Evolutionary conservation across 2,888 invertebrate genomes (phyloP).

Genomic region (Patella pellucida): DNA sequence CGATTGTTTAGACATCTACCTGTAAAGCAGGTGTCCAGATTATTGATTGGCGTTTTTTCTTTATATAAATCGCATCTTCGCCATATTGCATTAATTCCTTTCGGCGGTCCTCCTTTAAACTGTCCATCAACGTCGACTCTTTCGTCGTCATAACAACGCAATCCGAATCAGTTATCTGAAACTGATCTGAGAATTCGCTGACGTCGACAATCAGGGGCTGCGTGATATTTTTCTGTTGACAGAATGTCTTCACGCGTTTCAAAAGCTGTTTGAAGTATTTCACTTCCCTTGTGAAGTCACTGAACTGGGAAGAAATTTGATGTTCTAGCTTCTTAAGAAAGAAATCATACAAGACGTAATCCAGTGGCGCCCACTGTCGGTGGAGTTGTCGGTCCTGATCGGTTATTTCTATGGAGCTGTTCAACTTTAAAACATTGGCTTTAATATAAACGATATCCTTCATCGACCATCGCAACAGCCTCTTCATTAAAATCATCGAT

Average conservation of each 20-base stretch:
- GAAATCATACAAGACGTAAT: not conserved
- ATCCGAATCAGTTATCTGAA: constrained; percentile 26
- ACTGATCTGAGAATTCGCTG: constrained; percentile 22
- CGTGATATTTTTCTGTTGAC: not conserved
- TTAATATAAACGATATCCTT: constrained; percentile 41
- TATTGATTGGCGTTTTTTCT: not conserved
- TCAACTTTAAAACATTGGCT: constrained; percentile 19
- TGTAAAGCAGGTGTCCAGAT: not conserved
- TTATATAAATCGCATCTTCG: not conserved
- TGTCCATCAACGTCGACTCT: constrained; percentile 31
- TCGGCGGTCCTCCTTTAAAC: not conserved
- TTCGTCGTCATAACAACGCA: constrained; percentile 31
- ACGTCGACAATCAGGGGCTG: constrained; percentile 13
- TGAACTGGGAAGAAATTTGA: not conserved
- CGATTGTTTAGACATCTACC: not conserved
- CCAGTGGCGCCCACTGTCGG: not conserved
- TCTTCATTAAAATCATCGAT: constrained; percentile 41
- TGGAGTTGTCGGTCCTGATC: not conserved
- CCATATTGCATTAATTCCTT: not conserved
- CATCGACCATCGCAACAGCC: constrained; percentile 45
- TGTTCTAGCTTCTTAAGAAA: not conserved
- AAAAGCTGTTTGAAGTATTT: not conserved
- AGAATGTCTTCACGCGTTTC: not conserved
- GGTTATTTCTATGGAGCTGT: constrained; percentile 2
- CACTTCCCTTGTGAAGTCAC: not conserved